Conservation (phyloP, 2,888 invertebrate genomes). For the Ecliptopera silaceata region DNA sequence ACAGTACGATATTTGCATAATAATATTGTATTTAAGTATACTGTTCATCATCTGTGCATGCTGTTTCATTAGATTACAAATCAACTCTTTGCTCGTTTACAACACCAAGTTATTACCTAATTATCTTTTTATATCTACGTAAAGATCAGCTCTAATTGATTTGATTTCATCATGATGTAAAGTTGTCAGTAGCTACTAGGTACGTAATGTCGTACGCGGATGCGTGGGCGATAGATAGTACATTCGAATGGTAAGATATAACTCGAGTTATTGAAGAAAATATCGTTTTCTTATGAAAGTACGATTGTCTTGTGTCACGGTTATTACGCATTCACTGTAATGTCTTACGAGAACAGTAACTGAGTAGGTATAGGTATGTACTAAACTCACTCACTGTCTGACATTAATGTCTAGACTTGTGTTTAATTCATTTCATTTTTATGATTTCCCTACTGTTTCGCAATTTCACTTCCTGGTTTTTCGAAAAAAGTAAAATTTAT, state of each 20-base stretch:
- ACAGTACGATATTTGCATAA: background rate
- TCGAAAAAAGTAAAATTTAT: background rate
- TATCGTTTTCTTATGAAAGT: constrained; percentile 54
- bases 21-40: background rate
- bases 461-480: constrained; percentile 6
- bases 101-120: constrained; percentile 22
- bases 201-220: background rate
- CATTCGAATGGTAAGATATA: constrained; percentile 1
- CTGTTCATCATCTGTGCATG: constrained; percentile 7
- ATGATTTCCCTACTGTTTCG: constrained; percentile 24
- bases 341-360: constrained; percentile 62
- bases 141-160: constrained; percentile 26
- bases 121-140: constrained; percentile 17
- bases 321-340: constrained; percentile 73
- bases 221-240: background rate
- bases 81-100: constrained; percentile 19
- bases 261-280: constrained; percentile 32
- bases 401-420: constrained; percentile 43
- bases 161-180: constrained; percentile 26
- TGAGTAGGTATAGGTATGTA: constrained; percentile 38
- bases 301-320: constrained; percentile 67
- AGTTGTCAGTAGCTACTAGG: too few relatives aligned
- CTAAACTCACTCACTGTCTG: constrained; percentile 44
- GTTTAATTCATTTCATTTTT: constrained; percentile 36
- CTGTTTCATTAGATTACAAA: constrained; percentile 20